Base-by-base conservation (phyloP, 2,888 invertebrate genomes). In the Leucozona laternaria region DNA sequence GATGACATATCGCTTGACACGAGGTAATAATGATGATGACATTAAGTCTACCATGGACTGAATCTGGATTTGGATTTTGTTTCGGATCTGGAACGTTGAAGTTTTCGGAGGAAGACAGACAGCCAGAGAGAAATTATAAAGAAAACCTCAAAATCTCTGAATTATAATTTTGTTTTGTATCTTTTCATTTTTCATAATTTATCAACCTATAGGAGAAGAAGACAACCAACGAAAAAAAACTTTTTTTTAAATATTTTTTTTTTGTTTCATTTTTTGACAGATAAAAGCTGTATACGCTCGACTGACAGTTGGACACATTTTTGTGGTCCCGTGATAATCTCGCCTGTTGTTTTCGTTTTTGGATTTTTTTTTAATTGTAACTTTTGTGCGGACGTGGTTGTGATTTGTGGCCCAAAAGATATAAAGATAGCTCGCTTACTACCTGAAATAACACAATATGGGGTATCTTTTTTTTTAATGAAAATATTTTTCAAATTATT, bases 21-120 rank as follows among this genome's bases (percentile, higher is more conserved):
- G 86, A 75, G 86, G 78, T 86, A 82, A 86, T 86, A 82, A 78
- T 76, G 78, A 81, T 81, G 86, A 86, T 86, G 86, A 82, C 86
- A 82, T 78, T 78, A 86, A 79, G 82, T 82, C 86, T 82, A 28
- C 81, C 70, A 48, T 43, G 40, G 53, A 64, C 37, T 28, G 53
- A 68, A 62, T n/a, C 31, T 34, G 48, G 48, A 34, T 48, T 48
- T 20, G 48, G 66, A 34, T n/a, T 25, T 57, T 20, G 11, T 31
- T 31, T 31, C n/a, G 3, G 50, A 53, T 4, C 48, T 55, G 20
- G 64, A 40, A 62, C 40, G 40, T n/a, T 28, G 57, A 50, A 43
- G 68, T 20, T 43, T 37, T 20, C 37, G 20, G 22, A 25, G 53
- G 68, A 45, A 45, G 20, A 79, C 55, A 73, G 58, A 75, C 45